phyloP scores from a whole-genome alignment of 2,888 invertebrate genomes.

The Acleris emargana region DNA sequence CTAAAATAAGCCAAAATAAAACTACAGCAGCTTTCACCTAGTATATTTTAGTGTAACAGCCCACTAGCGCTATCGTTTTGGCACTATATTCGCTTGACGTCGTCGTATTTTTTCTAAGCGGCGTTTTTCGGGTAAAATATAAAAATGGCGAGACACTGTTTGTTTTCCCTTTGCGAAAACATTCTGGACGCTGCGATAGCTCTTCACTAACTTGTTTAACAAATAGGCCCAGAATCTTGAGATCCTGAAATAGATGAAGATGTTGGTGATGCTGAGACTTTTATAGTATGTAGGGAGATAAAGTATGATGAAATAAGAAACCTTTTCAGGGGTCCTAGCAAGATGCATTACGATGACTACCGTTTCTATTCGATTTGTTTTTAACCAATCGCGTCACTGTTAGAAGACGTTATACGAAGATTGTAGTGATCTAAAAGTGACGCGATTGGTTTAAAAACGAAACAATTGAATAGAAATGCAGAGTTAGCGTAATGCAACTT shows the following conservation, averaged over 20 bases:
- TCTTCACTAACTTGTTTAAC: constrained; percentile 4
- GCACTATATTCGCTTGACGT: not conserved
- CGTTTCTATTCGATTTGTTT: too few relatives aligned
- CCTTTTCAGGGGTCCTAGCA: too few relatives aligned
- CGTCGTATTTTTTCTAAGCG: not conserved
- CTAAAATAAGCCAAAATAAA: constrained; percentile 1
- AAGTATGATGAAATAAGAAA: too few relatives aligned
- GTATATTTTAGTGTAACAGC: not conserved
- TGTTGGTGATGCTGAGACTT: too few relatives aligned
- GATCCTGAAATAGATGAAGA: not conserved
- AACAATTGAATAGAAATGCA: too few relatives aligned
- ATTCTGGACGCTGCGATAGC: not conserved
- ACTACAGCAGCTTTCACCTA: not conserved
- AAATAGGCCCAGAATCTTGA: constrained; percentile 1
- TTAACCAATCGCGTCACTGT: too few relatives aligned
- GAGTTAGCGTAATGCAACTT: too few relatives aligned
- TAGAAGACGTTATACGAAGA: too few relatives aligned
- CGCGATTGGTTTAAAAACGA: too few relatives aligned
- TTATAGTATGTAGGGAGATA: too few relatives aligned
- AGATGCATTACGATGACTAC: too few relatives aligned
- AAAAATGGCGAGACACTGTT: not conserved
- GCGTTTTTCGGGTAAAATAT: not conserved
- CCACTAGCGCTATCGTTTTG: not conserved
- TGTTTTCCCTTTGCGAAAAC: constrained; percentile 7
- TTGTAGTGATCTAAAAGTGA: too few relatives aligned